Base-by-base conservation (phyloP, 2,113 vertebrate genomes). In the Misgurnus anguillicaudatus region DNA sequence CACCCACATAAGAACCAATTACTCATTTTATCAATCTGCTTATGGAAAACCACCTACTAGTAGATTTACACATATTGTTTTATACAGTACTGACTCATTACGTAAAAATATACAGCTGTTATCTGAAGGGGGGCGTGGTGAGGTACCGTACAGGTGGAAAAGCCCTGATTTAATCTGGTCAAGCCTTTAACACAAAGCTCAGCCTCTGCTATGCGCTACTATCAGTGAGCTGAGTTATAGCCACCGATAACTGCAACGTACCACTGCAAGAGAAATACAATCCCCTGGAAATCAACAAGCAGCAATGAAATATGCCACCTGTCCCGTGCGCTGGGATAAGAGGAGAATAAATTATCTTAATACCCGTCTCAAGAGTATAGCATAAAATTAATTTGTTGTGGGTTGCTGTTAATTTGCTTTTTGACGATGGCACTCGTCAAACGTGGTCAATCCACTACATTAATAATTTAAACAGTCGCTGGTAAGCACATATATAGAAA, bases 1-100 rank as follows among this genome's bases (percentile, higher is more conserved):
- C 7, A 45, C 4, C 42, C 42, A 45, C 24, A 45, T 45, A 45
- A 45, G 10, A 45, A 45, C 10, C 42, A 9, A 45, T 10, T 45
- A 45, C 7, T 24, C 24, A 24, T 24, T 24, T 24, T 1, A 24
- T 24, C 24, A 31, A 31, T 31, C 3, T 31, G 24, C 24, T 31
- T 31, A 31, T 31, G 24, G 24, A 31, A 31, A 31, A 31, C 24
- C 24, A 31, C 24, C 24, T 31, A 31, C 24, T 31, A 31, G 24
- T 47, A 69, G 47, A 82, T 75, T 82, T 75, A 79, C 69, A 75
- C 58, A 19, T 5, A 11, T 17, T 36, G 41, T 24, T 45, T 17
- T 38, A 42, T 45, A 10, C 39, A 83, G 65, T 79, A 31, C 10
- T 2, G 16, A 75, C 57, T 75, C 58, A 68, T 77, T 71, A 41